Conservation (phyloP, 1,140 invertebrate species). For the Anastrepha obliqua region DNA sequence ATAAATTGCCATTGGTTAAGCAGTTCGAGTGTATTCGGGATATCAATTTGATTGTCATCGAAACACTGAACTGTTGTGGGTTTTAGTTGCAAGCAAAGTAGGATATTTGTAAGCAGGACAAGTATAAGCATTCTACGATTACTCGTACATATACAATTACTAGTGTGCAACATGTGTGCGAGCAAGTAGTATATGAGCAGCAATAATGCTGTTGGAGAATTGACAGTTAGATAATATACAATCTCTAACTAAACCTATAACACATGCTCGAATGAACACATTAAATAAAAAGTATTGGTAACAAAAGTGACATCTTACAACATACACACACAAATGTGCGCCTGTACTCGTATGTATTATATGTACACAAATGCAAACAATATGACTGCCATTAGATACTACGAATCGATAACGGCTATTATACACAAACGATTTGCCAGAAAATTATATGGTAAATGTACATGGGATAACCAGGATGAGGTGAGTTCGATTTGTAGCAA, state of each 20-base stretch:
- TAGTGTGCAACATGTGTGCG: neutral
- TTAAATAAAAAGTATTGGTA: constrained; percentile 37
- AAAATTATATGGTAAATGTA: neutral
- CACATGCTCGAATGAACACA: constrained; percentile 37
- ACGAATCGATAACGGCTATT: constrained; percentile 38
- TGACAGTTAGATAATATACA: neutral
- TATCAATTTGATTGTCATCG: constrained; percentile 46
- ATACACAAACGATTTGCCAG: constrained; percentile 30
- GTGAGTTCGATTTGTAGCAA: neutral
- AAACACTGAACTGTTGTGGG: constrained; percentile 31
- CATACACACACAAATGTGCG: neutral
- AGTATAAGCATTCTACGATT: neutral
- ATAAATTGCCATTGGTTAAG: constrained; percentile 24
- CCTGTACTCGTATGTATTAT: neutral
- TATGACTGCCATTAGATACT: constrained; percentile 2
- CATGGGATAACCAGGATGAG: neutral
- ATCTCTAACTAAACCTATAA: neutral
- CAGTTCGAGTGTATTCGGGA: constrained; percentile 12
- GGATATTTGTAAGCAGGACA: constrained; percentile 40
- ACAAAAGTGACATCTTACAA: neutral
- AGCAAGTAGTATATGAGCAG: neutral
- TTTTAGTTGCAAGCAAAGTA: constrained; percentile 33
- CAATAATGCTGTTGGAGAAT: neutral
- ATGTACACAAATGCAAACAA: neutral
- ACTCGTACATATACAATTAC: neutral